A percentile compares a stretch with the other conserved stretches of the same genome.
These are phyloP conservation scores for Dendroctonus valens DNA, from an alignment of 1,140 invertebrate species.

Conservation along the genomic window DNA sequence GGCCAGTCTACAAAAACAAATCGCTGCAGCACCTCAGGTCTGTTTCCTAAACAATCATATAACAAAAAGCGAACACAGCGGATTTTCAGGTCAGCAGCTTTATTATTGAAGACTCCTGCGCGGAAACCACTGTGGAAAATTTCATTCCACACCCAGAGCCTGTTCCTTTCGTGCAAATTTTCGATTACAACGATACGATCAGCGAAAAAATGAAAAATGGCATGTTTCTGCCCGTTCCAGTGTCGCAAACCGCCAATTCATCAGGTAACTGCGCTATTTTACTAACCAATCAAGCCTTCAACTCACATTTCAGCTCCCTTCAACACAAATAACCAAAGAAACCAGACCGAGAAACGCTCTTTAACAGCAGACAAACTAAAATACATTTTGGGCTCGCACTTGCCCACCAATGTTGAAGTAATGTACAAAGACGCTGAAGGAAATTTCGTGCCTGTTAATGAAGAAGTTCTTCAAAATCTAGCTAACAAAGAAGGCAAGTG, in stretches of 20 bases:
- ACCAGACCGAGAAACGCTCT: constrained; percentile 19
- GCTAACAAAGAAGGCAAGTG: constrained; percentile 30
- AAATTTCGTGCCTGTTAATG: constrained; percentile 43
- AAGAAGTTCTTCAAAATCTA: constrained; percentile 45
- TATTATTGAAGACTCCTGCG: constrained; percentile 44
- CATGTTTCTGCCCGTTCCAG: constrained; percentile 16
- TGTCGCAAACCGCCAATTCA: not conserved
- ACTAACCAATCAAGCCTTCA: not conserved
- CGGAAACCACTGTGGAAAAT: constrained; percentile 47
- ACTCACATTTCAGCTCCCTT: not conserved
- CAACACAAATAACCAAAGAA: not conserved
- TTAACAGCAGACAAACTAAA: constrained; percentile 42
- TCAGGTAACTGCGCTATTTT: not conserved
- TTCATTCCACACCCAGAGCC: constrained; percentile 43
- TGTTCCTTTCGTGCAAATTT: constrained; percentile 15
- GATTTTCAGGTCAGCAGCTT: constrained; percentile 37
- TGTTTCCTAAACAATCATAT: not conserved
- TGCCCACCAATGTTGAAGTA: constrained; percentile 41
- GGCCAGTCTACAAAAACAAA: constrained; percentile 45
- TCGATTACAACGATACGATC: constrained; percentile 17
- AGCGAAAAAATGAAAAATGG: constrained; percentile 12
- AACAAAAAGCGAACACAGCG: not conserved
- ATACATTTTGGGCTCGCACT: constrained; percentile 39
- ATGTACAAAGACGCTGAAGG: constrained; percentile 47
- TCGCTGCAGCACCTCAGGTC: constrained; percentile 40